Evolutionary conservation across 2,113 vertebrate species (phyloP), one percentile per base, ranked within the genome.

Genomic region (Bos taurus): DNA sequence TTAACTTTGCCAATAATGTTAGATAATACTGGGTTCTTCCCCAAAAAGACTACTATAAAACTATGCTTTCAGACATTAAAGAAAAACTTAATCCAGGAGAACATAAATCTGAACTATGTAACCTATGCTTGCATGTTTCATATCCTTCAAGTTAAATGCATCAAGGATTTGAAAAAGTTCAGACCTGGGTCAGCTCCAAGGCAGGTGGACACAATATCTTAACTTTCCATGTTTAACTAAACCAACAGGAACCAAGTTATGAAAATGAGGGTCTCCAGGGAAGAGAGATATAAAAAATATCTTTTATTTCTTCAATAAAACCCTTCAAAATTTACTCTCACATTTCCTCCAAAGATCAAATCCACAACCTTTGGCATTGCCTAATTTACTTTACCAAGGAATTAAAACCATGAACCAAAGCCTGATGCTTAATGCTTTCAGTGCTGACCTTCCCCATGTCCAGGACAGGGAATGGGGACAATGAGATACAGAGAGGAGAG

Each of bases 1-100:
- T 98, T 97, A 98, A 94, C 93, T 98, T 97, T 91, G 95, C 91
- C 98, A 97, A 8, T 52, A 94, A 98, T 96, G 98, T 96, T 98
- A 97, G 95, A 12, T 98, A 99, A 99, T 98, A 99, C 98, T 98
- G 98, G 92, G 98, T 94, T 98, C 97, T 98, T 98, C 97, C 97
- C 98, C 97, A 92, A 96, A 98, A 98, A 94, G 96, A 97, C 56
- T 78, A 96, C 25, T 30, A 93, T 90, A 98, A 98, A 98, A 98
- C 91, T 98, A 98, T 88, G 97, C 94, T 98, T 96, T 97, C 92
- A 94, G 97, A 97, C 87, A 88, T 97, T 97, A 97, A 92, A 95
- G 13, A 54, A 50, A 57, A 95, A 77, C n/a, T 95, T 50, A 97
- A 97, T 97, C 93, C 95, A 89, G 80, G 81, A 97, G 98, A 96